Base-by-base conservation (phyloP, 2,797 vertebrate species). In the Nyctalus aviator region DNA sequence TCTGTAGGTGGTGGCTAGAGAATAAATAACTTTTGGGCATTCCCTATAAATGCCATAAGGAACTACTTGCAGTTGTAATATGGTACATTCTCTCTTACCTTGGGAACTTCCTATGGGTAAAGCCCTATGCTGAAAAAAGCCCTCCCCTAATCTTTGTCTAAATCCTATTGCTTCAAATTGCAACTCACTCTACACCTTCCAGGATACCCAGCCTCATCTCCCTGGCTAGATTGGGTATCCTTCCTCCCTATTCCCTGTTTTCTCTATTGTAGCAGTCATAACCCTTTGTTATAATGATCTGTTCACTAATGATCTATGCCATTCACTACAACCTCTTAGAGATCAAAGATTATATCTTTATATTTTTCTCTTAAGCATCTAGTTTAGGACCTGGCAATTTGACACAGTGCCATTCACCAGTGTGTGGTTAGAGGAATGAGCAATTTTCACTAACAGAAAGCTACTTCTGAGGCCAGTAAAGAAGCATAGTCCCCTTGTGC, bases 371-470 rank as follows among this genome's bases (percentile, higher is more conserved):
- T 71, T 62, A 11, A 21, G 27, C 18, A 77, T 30, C 20, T 84
- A 85, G n/a, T 3, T 72, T 68, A 59, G 23, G 46, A 8, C 57
- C 76, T 62, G 57, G 73, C 69, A 78, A 25, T 71, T 37, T 94
- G 62, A 83, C 11, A n/a, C 37, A 73, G 4, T 32, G 77, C 44
- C 30, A 59, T 93, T 91, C 59, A 62, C 32, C 32, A 69, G 9
- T 53, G 41, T 71, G 12, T 64, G 81, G 0, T 62, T 84, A 21
- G 30, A 72, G 37, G 37, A 88, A 55, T 68, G 13, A 77, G 57
- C 68, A 12, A 5, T 91, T 78, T 96, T 59, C 57, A 62, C 30
- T 82, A 72, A 73, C 32, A 77, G 64, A 91, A 91, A 88, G 64
- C 3, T 8, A 32, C 17, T 64, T 53, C 73, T 46, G 50, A 76